Evolutionary conservation across 30 jellyfish, hydroid and myxozoan genomes (phyloP), one percentile per base, ranked within the genome.

Genomic region (Sanderia malayensis): DNA sequence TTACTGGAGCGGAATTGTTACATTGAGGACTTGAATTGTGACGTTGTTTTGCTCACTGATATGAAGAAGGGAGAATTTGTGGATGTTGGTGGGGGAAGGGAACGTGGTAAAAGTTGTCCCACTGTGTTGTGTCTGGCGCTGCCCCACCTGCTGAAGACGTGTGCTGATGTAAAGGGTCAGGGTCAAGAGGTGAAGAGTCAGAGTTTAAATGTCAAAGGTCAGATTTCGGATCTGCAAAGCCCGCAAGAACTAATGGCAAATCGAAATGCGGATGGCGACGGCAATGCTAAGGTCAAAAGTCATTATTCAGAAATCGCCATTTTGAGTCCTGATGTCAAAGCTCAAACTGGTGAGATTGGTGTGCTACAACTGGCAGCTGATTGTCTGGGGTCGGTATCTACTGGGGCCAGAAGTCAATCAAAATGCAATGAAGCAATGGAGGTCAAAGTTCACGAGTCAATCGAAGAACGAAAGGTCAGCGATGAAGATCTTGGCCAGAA

Each of bases 31-130:
- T 47, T 79, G 0, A 86, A 79, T 17, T 74, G 86, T 47, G 84
- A 83, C 67, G 29, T 88, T 31, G 80, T 89, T 23, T 66, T 89
- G 65, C 44, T 69, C 24, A 52, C 82, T 1, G 95, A 87, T 22
- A 73, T 68, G 1, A 70, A 63, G 20, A 46, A 84, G 22, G 90
- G 66, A 25, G 46, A 57, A 33, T 19, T 13, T 20, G 55, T 47
- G 24, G 55, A 62, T 47, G 63, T 46, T 25, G 52, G 66, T n/a
- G 61, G 30, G 0, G 82, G 66, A 32, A n/a, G n/a, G n/a, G n/a
- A n/a, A n/a, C n/a, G n/a, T n/a, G 75, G 33, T 9, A 17, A 58
- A 37, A 63, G 89, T 31, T 78, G 89, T 33, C 89, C 89, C 8
- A 78, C 60, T 20, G 89, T 66, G 0, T 62, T 78, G 75, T 78